Percentiles rank a stretch among this genome's conserved stretches.
Evolutionary conservation across 2,113 vertebrate species (phyloP).

Genomic region (Vicugna pacos): DNA sequence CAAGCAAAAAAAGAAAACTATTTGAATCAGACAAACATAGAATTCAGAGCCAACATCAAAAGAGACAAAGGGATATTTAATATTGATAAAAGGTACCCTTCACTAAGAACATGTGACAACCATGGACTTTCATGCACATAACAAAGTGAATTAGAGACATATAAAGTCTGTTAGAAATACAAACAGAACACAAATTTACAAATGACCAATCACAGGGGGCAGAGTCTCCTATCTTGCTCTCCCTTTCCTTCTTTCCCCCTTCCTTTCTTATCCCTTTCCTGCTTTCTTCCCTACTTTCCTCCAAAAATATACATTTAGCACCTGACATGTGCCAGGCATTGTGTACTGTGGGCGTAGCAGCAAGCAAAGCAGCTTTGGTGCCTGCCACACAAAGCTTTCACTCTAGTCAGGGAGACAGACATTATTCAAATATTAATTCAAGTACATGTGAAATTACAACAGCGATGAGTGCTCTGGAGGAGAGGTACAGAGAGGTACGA

Average conservation of each 20-base stretch:
- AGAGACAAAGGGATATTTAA: background rate
- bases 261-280: background rate
- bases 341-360: background rate
- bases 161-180: background rate
- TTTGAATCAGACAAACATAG: conserved; percentile 21
- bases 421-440: background rate
- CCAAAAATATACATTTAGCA: conserved; percentile 20
- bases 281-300: background rate
- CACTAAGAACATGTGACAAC: background rate
- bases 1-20: background rate
- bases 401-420: background rate
- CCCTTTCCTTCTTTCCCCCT: background rate
- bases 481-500: background rate
- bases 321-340: background rate
- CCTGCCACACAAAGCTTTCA: background rate
- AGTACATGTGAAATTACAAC: conserved; percentile 28
- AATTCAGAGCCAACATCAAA: conserved; percentile 37
- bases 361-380: background rate
- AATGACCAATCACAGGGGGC: background rate
- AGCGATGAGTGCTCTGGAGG: background rate
- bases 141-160: background rate
- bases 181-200: background rate
- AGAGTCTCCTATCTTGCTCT: background rate
- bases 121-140: background rate
- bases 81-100: background rate